A percentile compares a stretch with the other conserved stretches of the same genome.
phyloP scores from a whole-genome alignment of 2,888 invertebrate genomes.

The Tubulanus polymorphus region DNA sequence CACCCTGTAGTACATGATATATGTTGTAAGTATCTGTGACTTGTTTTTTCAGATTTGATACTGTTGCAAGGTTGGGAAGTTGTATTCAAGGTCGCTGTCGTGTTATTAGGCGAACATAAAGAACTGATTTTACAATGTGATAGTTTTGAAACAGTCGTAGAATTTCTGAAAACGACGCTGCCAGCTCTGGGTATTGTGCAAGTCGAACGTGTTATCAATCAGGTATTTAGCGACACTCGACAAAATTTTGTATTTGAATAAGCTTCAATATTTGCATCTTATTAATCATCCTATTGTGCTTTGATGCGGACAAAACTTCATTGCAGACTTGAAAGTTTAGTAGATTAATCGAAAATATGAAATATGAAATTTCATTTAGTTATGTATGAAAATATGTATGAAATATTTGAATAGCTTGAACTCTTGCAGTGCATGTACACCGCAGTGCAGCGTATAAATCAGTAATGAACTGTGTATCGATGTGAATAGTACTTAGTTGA shows the following conservation, averaged over 20 bases:
- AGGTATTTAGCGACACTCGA: conserved; percentile 60
- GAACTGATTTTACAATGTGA: conserved; percentile 78
- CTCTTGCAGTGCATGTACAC: no score
- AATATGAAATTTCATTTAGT: no score
- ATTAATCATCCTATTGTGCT: conserved; percentile 3
- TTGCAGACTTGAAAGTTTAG: no score
- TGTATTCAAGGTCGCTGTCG: conserved; percentile 82
- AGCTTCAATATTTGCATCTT: conserved; percentile 1
- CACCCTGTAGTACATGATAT: background rate
- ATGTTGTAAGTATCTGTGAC: conserved; percentile 4
- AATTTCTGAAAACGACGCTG: conserved; percentile 76
- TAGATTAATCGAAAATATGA: no score
- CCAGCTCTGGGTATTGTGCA: conserved; percentile 55
- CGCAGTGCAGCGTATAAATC: no score
- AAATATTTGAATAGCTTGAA: no score
- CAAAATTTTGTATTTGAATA: background rate
- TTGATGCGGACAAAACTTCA: no score
- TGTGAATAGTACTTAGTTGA: no score
- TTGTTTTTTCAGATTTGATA: conserved; percentile 68
- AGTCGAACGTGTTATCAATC: conserved; percentile 79
- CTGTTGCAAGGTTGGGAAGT: conserved; percentile 87
- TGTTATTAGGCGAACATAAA: conserved; percentile 77
- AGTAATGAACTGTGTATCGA: no score
- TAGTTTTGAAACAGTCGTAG: conserved; percentile 90
- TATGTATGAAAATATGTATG: no score